Conservation (phyloP, 2,888 invertebrate genomes). For the Cosmia pyralina region DNA sequence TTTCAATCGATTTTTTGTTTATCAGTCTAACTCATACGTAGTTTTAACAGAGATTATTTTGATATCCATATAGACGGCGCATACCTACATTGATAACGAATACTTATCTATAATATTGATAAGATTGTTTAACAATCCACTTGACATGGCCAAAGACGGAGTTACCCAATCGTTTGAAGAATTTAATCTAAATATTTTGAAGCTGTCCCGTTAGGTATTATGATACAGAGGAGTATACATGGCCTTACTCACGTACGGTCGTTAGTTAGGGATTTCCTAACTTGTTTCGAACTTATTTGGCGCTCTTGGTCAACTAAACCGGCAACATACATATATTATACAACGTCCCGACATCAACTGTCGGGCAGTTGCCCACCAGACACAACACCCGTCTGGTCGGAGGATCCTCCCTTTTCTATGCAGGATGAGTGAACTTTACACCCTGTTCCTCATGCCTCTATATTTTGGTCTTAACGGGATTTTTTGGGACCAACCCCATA, state of each 20-base stretch:
- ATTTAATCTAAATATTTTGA: conserved; percentile 15
- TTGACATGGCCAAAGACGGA: conserved; percentile 55
- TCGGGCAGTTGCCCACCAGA: no score
- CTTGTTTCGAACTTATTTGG: no score
- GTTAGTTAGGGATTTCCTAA: no score
- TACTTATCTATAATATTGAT: conserved; percentile 55
- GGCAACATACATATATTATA: no score
- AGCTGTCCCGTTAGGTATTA: conserved; percentile 1
- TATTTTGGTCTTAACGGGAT: no score
- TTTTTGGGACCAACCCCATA: no score
- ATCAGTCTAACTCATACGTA: conserved; percentile 17
- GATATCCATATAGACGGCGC: conserved; percentile 40
- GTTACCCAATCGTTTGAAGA: conserved; percentile 60
- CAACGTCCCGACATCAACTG: no score
- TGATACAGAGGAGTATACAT: neutral
- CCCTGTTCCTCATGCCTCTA: no score
- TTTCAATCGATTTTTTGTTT: conserved; percentile 6
- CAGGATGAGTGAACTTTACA: no score
- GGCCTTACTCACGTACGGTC: neutral
- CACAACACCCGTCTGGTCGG: no score
- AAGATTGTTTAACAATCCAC: conserved; percentile 63
- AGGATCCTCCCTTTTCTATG: no score
- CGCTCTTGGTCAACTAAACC: no score
- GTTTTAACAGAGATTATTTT: conserved; percentile 42
- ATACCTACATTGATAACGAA: conserved; percentile 51